Conservation (phyloP, 1,140 invertebrate species). For the Hesperophylax magnus region DNA sequence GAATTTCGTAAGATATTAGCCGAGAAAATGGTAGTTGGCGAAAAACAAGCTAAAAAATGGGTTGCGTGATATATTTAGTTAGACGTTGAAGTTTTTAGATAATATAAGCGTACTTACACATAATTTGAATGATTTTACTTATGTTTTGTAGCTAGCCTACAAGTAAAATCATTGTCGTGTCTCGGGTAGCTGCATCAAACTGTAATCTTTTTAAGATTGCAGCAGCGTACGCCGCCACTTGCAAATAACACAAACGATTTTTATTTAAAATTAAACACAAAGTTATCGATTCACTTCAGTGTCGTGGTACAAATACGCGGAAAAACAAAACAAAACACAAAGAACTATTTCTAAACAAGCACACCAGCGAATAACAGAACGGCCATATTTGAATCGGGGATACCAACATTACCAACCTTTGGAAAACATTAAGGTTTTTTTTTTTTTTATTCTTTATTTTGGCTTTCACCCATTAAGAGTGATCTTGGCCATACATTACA, state of each 20-base stretch:
- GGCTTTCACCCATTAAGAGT: no score
- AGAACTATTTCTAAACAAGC: conserved; percentile 49
- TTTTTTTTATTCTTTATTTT: no score
- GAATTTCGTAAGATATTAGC: conserved; percentile 11
- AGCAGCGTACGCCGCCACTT: not conserved
- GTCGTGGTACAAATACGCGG: conserved; percentile 4
- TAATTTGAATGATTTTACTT: conserved; percentile 28
- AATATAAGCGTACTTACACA: conserved; percentile 38
- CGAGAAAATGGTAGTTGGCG: not conserved
- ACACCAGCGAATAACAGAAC: conserved; percentile 43
- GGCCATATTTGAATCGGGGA: conserved; percentile 31
- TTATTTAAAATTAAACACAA: not conserved
- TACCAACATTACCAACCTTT: conserved; percentile 16
- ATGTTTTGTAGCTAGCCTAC: not conserved
- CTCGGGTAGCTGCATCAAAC: conserved; percentile 27
- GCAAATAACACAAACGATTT: not conserved
- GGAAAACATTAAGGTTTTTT: no score
- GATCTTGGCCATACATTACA: no score
- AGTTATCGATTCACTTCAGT: conserved; percentile 8
- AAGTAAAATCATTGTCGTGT: conserved; percentile 42
- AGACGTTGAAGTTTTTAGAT: not conserved
- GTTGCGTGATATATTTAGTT: not conserved
- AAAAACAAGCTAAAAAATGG: not conserved
- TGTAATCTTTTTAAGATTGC: conserved; percentile 1
- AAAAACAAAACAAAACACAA: conserved; percentile 48